Evolutionary conservation across 37 sponge, comb jelly and placozoan species (phyloP).

Genomic region (Eunapius fragilis): DNA sequence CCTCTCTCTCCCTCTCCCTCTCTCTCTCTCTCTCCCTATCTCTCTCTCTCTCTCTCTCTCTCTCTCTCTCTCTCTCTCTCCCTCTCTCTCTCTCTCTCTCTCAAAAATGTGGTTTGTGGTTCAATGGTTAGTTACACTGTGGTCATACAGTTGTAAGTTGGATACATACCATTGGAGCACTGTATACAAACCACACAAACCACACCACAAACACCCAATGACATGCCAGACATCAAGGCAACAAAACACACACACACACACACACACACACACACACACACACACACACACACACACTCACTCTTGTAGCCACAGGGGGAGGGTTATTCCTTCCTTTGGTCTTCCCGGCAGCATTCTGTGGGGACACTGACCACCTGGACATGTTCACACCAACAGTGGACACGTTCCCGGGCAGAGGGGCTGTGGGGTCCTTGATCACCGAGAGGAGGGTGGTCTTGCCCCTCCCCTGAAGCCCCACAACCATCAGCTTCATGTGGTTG

Average conservation of each 20-base stretch:
- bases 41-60: no score
- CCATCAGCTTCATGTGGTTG: slow-evolving; percentile 95
- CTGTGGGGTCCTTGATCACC: slow-evolving; percentile 59
- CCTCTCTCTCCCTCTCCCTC: no score
- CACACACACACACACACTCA: neutral
- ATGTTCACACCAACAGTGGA: slow-evolving; percentile 96
- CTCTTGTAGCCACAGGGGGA: neutral
- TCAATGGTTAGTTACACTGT: no score
- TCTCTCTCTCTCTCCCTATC: no score
- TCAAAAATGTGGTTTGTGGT: no score
- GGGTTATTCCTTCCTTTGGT: no score
- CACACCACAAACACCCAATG: neutral
- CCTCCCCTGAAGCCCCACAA: slow-evolving; percentile 85
- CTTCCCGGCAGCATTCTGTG: neutral
- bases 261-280: neutral
- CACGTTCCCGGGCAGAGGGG: slow-evolving; percentile 72
- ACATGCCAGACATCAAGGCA: neutral
- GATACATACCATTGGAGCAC: no score
- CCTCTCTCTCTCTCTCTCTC: no score
- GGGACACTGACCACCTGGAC: slow-evolving; percentile 58
- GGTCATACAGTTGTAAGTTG: no score
- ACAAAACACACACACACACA: neutral
- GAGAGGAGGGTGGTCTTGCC: slow-evolving; percentile 94
- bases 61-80: no score
- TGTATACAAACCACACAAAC: no score